A percentile compares a stretch with the other conserved stretches of the same genome.
phyloP scores from a whole-genome alignment of 2,113 vertebrate species.

The Pangasianodon hypophthalmus region DNA sequence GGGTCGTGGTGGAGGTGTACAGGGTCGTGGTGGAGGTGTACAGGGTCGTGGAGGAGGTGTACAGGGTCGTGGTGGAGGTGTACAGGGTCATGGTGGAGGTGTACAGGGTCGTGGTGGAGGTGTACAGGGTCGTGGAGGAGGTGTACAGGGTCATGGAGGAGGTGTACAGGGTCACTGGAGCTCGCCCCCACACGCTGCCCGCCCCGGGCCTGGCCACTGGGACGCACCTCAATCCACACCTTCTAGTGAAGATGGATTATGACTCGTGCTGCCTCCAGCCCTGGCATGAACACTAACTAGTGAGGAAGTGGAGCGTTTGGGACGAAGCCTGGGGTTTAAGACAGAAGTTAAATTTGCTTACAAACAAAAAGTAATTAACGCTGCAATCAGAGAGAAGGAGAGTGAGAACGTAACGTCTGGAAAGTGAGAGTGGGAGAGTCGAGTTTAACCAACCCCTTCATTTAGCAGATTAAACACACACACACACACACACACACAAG shows the following conservation, averaged over 20 bases:
- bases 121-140: neutral
- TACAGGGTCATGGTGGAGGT: neutral
- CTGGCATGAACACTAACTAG: neutral
- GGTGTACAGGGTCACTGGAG: neutral
- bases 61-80: neutral
- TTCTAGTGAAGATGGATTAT: neutral
- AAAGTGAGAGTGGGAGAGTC: neutral
- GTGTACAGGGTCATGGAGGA: neutral
- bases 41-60: too few relatives aligned
- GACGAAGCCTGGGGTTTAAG: neutral
- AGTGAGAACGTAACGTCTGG: slow-evolving; percentile 25
- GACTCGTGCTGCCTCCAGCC: neutral
- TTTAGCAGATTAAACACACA: slow-evolving; percentile 35
- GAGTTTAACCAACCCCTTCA: neutral
- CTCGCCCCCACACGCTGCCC: neutral
- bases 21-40: neutral
- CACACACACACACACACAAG: slow-evolving; percentile 8
- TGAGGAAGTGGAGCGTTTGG: neutral
- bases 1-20: neutral
- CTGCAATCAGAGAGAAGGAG: neutral
- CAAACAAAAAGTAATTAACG: neutral
- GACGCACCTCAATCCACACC: neutral
- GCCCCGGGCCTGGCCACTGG: neutral
- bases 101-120: neutral
- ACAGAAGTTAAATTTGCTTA: slow-evolving; percentile 15